Evolutionary conservation across 2,888 invertebrate genomes (phyloP).

Genomic region (Metacarcinus magister): DNA sequence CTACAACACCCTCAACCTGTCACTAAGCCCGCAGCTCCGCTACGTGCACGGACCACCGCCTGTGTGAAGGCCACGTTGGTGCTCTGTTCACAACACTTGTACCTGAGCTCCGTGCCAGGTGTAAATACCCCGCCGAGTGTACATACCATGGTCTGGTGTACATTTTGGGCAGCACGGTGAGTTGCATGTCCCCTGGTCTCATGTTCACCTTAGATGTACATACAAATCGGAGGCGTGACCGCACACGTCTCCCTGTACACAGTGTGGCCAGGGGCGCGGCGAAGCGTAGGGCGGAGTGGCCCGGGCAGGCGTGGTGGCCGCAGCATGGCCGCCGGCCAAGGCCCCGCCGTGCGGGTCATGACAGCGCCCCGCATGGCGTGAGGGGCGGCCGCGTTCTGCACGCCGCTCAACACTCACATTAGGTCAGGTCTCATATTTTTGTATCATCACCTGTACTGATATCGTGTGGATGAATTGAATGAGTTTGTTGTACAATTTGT

Average conservation of each 20-base stretch:
- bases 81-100: slow-evolving; percentile 47
- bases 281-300: slow-evolving; percentile 51
- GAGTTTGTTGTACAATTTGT: slow-evolving; percentile 51
- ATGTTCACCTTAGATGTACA: slow-evolving; percentile 23
- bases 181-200: slow-evolving; percentile 51
- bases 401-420: slow-evolving; percentile 56
- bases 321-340: neutral
- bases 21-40: slow-evolving; percentile 91
- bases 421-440: slow-evolving; percentile 76
- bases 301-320: slow-evolving; percentile 55
- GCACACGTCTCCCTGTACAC: slow-evolving; percentile 5
- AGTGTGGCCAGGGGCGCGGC: slow-evolving; percentile 51
- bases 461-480: slow-evolving; percentile 55
- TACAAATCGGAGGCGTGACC: slow-evolving; percentile 20
- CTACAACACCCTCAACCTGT: slow-evolving; percentile 90
- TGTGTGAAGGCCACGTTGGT: slow-evolving; percentile 86
- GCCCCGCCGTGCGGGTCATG: slow-evolving; percentile 52
- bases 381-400: slow-evolving; percentile 55
- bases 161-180: slow-evolving; percentile 68
- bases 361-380: slow-evolving; percentile 44
- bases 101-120: slow-evolving; percentile 66
- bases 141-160: slow-evolving; percentile 80
- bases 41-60: slow-evolving; percentile 94
- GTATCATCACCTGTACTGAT: slow-evolving; percentile 49
- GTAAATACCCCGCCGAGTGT: slow-evolving; percentile 73